Evolutionary conservation across 1,140 invertebrate species (phyloP), one percentile per base, ranked within the genome.

Genomic region (Drosophila persimilis): DNA sequence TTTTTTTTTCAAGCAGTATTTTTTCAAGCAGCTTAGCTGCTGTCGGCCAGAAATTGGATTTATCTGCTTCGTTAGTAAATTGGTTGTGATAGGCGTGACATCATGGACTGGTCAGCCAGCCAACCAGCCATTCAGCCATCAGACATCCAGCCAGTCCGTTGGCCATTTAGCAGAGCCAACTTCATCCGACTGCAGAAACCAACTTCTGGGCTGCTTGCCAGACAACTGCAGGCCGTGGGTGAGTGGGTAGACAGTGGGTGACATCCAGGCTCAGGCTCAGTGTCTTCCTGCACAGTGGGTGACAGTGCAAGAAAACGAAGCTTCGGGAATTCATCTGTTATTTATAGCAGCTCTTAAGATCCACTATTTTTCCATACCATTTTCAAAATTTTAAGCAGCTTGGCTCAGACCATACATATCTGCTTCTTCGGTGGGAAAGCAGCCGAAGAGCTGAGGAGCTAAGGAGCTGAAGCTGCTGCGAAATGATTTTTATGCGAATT

Each of bases 11-110:
- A 8, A 6, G 53, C 41, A 43, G 60, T 78, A 61, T 72, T 73
- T 56, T 58, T 46, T 50, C 44, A 43, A 46, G 55, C 22, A 51
- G 60, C 74, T 64, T 54, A 62, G 73, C 78, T 67, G 69, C 70
- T 74, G 75, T 67, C 73, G 66, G 65, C 72, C 84, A 88, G 75
- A 88, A 88, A 88, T 88, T 88, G 83, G 79, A 89, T 88, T 88
- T 88, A 88, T 88, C 83, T 88, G 83, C 75, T 88, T 88, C 83
- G 83, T 88, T 88, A 88, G 83, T 88, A 88, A 88, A 88, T 88
- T 88, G 83, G 84, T 89, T 89, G 84, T 88, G 83, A 88, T 88
- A 88, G 83, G 81, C 83, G 78, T 77, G 79, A 71, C 81, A 69
- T 77, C 70, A 77, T 67, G 61, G 54, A 51, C 59, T 54, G 55